Evolutionary conservation across 2,113 vertebrate genomes (phyloP).

Genomic region (Hydrolagus affinis): DNA sequence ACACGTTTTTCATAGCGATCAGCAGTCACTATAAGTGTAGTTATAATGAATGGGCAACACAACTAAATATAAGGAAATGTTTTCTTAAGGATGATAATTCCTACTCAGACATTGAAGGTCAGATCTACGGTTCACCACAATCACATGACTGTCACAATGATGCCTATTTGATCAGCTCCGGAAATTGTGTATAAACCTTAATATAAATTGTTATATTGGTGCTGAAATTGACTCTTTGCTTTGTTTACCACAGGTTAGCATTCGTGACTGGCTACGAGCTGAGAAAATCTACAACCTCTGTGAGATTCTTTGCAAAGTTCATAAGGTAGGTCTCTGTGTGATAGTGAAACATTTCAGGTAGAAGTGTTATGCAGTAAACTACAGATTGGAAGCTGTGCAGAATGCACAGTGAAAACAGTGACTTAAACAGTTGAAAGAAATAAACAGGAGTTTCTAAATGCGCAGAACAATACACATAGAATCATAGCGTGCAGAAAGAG

Average conservation of each 20-base stretch:
- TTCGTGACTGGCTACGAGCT: slow-evolving; percentile 74
- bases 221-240: neutral
- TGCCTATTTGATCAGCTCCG: neutral
- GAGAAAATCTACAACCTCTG: slow-evolving; percentile 86
- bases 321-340: slow-evolving; percentile 67
- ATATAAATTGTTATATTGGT: neutral
- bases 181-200: neutral
- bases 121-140: neutral
- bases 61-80: no score
- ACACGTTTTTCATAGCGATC: neutral
- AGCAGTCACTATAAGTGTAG: neutral
- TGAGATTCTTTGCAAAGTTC: slow-evolving; percentile 91
- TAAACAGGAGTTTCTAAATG: neutral
- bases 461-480: neutral
- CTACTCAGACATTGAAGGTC: neutral
- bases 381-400: no score
- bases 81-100: neutral
- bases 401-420: neutral
- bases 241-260: slow-evolving; percentile 60
- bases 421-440: neutral
- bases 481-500: no score
- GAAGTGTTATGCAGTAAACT: neutral
- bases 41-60: neutral
- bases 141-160: neutral
- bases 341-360: neutral